phyloP scores from a whole-genome alignment of 1,140 invertebrate species.

The Helicoverpa zea region DNA sequence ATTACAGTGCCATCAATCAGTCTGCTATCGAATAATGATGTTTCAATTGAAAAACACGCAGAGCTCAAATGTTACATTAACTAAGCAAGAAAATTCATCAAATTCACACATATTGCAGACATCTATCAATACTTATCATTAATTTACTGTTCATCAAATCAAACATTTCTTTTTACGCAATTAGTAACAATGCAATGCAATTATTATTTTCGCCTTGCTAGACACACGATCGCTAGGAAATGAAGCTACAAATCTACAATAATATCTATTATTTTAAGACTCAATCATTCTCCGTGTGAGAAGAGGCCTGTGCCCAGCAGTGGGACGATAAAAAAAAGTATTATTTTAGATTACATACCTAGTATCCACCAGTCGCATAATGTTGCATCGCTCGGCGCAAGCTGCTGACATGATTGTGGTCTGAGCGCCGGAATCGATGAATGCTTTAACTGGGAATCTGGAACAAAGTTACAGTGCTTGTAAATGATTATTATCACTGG shows the following conservation, averaged over 20 bases:
- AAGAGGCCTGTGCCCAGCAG: no score
- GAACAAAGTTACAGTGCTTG: conserved; percentile 25
- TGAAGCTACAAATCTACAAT: background rate
- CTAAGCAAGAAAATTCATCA: no score
- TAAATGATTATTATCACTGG: background rate
- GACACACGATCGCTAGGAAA: background rate
- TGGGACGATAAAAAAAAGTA: background rate
- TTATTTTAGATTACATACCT: conserved; percentile 65
- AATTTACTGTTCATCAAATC: no score
- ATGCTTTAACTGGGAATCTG: conserved; percentile 96
- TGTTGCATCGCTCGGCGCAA: conserved; percentile 97
- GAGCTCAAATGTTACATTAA: no score
- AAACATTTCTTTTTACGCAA: background rate
- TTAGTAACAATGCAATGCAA: background rate
- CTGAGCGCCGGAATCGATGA: conserved; percentile 98
- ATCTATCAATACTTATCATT: background rate
- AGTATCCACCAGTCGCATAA: conserved; percentile 97
- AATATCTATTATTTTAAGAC: no score
- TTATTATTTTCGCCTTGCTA: background rate
- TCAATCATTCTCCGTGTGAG: no score
- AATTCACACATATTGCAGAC: no score
- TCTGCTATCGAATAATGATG: no score
- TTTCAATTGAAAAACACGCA: no score
- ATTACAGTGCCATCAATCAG: no score
- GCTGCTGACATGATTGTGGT: conserved; percentile 97